These are phyloP conservation scores for Halictus quadricinctus DNA, from an alignment of 2,888 invertebrate species.

Conservation along the genomic window DNA sequence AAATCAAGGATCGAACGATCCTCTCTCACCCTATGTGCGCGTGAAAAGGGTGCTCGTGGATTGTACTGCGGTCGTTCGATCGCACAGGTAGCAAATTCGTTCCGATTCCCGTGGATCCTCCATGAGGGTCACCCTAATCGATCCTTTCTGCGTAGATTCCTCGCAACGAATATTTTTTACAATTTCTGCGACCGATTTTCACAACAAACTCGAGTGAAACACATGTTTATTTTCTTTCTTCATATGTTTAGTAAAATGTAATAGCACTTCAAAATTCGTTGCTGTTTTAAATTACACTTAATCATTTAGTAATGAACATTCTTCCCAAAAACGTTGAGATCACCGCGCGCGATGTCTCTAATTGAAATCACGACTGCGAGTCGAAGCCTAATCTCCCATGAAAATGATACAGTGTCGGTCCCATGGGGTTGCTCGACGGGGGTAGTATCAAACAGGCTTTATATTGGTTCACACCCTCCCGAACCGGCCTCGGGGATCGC, in stretches of 20 bases:
- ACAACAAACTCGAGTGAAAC: no score
- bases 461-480: slow-evolving; percentile 78
- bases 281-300: no score
- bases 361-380: slow-evolving; percentile 76
- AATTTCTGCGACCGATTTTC: neutral
- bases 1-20: slow-evolving; percentile 44
- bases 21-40: slow-evolving; percentile 15
- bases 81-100: slow-evolving; percentile 38
- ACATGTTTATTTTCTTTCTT: no score
- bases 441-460: slow-evolving; percentile 76
- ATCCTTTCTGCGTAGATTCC: neutral
- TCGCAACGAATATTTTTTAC: neutral
- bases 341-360: slow-evolving; percentile 62
- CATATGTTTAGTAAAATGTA: no score
- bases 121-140: neutral
- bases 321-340: slow-evolving; percentile 28
- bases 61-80: slow-evolving; percentile 28
- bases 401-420: slow-evolving; percentile 78
- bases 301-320: neutral
- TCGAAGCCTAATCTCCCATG: slow-evolving; percentile 77
- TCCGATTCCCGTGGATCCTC: slow-evolving; percentile 3
- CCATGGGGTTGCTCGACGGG: slow-evolving; percentile 68
- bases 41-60: slow-evolving; percentile 26
- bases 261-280: no score
- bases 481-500: slow-evolving; percentile 59